Percentiles rank a stretch among this genome's conserved stretches.
Evolutionary conservation across 2,113 vertebrate genomes (phyloP).

Genomic region (Riparia riparia): DNA sequence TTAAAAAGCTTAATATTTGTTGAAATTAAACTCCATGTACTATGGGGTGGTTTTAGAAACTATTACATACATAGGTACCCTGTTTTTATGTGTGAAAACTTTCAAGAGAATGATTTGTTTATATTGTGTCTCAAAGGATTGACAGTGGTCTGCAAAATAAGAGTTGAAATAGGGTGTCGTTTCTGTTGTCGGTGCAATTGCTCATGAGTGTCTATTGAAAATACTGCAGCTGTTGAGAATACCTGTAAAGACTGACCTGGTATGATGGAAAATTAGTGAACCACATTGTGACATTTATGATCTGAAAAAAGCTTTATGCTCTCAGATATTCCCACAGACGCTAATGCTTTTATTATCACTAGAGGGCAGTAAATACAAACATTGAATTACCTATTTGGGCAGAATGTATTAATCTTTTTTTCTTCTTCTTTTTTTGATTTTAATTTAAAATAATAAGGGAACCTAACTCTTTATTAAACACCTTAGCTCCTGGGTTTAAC

Average conservation of each 20-base stretch:
- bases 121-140: neutral
- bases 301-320: neutral
- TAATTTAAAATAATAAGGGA: neutral
- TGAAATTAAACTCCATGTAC: neutral
- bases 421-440: neutral
- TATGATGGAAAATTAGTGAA: neutral
- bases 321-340: neutral
- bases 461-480: neutral
- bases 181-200: neutral
- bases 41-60: neutral
- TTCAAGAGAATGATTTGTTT: neutral
- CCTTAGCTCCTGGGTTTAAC: neutral
- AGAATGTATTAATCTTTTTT: neutral
- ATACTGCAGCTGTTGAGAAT: neutral
- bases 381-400: neutral
- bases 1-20: neutral
- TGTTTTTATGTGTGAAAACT: neutral
- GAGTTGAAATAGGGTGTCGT: neutral
- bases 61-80: neutral
- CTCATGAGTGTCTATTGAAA: neutral
- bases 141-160: neutral
- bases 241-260: neutral
- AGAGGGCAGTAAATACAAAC: constrained; percentile 78
- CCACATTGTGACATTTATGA: neutral
- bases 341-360: constrained; percentile 29